Evolutionary conservation across 2,797 vertebrate species (phyloP).

Genomic region (Tachyglossus aculeatus): DNA sequence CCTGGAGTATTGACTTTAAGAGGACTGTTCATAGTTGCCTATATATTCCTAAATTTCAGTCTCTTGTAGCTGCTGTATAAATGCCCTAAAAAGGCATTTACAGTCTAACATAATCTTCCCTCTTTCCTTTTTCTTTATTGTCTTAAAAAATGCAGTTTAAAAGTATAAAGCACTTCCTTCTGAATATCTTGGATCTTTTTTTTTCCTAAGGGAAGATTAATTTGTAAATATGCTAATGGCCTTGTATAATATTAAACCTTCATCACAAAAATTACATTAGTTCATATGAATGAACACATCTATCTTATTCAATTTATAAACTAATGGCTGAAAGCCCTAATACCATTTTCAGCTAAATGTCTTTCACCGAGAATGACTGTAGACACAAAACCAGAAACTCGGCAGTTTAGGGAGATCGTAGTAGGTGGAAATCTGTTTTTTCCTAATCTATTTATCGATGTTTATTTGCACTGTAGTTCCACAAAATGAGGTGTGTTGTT

Average conservation of each 20-base stretch:
- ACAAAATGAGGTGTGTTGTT: conserved; percentile 57
- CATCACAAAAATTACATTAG: conserved; percentile 75
- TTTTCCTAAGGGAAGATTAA: conserved; percentile 81
- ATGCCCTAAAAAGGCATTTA: conserved; percentile 77
- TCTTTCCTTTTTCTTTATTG: conserved; percentile 69
- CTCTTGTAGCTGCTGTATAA: conserved; percentile 68
- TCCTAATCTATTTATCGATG: conserved; percentile 41
- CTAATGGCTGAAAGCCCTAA: conserved; percentile 71
- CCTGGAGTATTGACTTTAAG: conserved; percentile 63
- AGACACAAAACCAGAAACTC: conserved; percentile 33
- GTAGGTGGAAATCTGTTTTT: conserved; percentile 16
- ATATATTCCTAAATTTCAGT: conserved; percentile 70
- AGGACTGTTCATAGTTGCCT: conserved; percentile 58
- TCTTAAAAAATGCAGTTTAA: conserved; percentile 71
- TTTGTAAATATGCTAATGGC: conserved; percentile 84
- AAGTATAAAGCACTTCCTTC: conserved; percentile 78
- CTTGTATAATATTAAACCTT: conserved; percentile 80
- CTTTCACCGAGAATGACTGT: conserved; percentile 58
- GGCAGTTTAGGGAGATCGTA: conserved; percentile 32
- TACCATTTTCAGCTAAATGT: conserved; percentile 61
- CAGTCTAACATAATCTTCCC: conserved; percentile 75
- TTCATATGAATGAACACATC: conserved; percentile 79
- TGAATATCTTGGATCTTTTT: conserved; percentile 76
- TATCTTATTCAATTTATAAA: conserved; percentile 77
- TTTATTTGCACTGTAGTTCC: conserved; percentile 20